These are phyloP conservation scores for Ischnus inquisitorius DNA, from an alignment of 2,888 invertebrate species.

Conservation along the genomic window DNA sequence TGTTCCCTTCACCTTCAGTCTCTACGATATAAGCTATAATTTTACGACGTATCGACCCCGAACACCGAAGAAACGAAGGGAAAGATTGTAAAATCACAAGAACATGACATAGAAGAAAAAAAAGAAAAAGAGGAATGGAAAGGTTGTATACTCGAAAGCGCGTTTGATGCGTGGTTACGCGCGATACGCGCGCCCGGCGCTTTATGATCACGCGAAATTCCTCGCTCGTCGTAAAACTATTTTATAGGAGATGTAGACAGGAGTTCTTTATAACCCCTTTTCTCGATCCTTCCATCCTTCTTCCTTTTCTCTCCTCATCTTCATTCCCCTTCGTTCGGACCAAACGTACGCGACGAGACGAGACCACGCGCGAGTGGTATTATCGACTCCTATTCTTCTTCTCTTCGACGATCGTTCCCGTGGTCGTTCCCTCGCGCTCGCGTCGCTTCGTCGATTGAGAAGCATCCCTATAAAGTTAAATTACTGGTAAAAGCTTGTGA, in stretches of 20 bases:
- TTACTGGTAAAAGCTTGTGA: constrained; percentile 82
- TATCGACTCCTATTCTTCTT: constrained; percentile 22
- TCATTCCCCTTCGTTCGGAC: constrained; percentile 38
- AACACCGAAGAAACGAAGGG: constrained; percentile 19
- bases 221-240: constrained; percentile 83
- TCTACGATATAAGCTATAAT: no score
- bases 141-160: constrained; percentile 33
- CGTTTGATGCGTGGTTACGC: constrained; percentile 57
- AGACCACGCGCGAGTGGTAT: constrained; percentile 38
- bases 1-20: not conserved
- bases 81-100: constrained; percentile 34
- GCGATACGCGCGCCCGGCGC: constrained; percentile 70
- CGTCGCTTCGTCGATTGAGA: constrained; percentile 11
- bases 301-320: constrained; percentile 8
- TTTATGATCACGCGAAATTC: constrained; percentile 85
- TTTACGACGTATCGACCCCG: constrained; percentile 28
- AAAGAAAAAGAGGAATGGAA: constrained; percentile 1
- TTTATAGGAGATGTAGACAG: constrained; percentile 83
- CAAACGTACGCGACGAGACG: constrained; percentile 40
- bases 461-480: constrained; percentile 77
- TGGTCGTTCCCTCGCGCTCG: not conserved
- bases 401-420: not conserved
- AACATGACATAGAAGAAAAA: constrained; percentile 30
- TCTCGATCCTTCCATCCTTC: constrained; percentile 19
- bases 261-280: constrained; percentile 76